phyloP scores from a whole-genome alignment of 2,113 vertebrate genomes.

The Platysteira castanea region DNA sequence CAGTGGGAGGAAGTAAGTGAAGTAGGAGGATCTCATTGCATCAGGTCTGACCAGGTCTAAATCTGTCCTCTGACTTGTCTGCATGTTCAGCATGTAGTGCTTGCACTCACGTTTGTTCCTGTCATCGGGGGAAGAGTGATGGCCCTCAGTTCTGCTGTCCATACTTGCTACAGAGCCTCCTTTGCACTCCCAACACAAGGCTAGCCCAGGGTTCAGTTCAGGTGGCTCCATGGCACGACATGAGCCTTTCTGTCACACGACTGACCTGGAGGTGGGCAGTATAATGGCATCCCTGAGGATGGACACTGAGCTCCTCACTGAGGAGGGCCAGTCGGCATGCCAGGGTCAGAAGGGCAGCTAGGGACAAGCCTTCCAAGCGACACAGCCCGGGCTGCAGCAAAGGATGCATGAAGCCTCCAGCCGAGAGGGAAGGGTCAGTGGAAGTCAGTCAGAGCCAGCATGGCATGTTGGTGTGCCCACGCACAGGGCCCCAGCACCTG shows the following conservation, averaged over 20 bases:
- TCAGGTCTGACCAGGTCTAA: not conserved
- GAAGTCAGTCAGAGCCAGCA: not conserved
- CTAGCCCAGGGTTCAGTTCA: not conserved
- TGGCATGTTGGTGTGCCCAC: not conserved
- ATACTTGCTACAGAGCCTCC: not conserved
- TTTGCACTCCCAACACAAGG: accelerated
- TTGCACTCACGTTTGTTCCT: not conserved
- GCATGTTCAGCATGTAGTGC: not conserved
- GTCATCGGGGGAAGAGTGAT: not conserved
- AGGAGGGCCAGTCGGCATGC: not conserved
- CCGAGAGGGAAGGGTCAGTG: not conserved
- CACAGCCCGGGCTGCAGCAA: accelerated
- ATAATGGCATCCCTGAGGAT: not conserved
- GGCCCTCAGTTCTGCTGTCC: not conserved
- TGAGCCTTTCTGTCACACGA: not conserved
- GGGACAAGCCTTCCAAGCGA: not conserved
- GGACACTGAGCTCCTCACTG: not conserved
- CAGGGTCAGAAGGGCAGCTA: not conserved
- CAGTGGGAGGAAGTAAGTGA: not conserved
- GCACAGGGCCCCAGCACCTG: not conserved
- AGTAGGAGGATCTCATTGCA: not conserved
- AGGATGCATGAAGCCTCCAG: not conserved
- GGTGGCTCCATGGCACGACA: not conserved
- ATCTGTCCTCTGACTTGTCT: not conserved
- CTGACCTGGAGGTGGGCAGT: not conserved